Evolutionary conservation across 2,797 vertebrate species (phyloP).

Genomic region (Philypnodon macrostomus): DNA sequence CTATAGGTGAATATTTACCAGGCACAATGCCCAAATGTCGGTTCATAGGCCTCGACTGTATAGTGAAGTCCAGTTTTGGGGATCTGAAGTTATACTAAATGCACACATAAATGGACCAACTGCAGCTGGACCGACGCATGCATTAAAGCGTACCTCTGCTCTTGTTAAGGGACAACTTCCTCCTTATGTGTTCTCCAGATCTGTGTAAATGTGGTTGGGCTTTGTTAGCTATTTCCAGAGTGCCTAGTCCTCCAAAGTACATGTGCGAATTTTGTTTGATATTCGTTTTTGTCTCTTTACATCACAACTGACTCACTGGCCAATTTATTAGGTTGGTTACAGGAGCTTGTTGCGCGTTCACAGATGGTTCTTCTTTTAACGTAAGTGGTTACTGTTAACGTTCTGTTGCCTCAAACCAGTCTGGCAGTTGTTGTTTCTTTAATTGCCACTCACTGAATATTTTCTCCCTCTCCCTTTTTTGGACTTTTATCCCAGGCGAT

Average conservation of each 20-base stretch:
- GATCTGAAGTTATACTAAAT: slow-evolving; percentile 24
- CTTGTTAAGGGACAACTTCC: slow-evolving; percentile 54
- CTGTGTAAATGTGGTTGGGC: slow-evolving; percentile 49
- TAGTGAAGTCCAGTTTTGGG: slow-evolving; percentile 32
- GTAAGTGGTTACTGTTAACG: too few relatives aligned
- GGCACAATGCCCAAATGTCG: slow-evolving; percentile 39
- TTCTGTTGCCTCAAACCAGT: too few relatives aligned
- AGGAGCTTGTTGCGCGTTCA: too few relatives aligned
- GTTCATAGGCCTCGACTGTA: slow-evolving; percentile 50
- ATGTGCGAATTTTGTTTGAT: too few relatives aligned
- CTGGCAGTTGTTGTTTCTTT: too few relatives aligned
- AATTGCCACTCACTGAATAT: too few relatives aligned
- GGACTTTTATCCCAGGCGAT: too few relatives aligned
- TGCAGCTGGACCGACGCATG: slow-evolving; percentile 56
- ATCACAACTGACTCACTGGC: too few relatives aligned
- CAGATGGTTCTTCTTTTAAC: too few relatives aligned
- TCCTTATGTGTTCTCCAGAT: slow-evolving; percentile 55
- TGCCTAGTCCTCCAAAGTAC: not conserved
- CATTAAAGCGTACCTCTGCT: slow-evolving; percentile 38
- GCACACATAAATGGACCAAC: slow-evolving; percentile 35
- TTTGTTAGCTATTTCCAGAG: slow-evolving; percentile 23
- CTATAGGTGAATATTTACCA: slow-evolving; percentile 46
- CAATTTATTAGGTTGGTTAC: too few relatives aligned
- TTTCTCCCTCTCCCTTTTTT: too few relatives aligned
- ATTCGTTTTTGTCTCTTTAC: too few relatives aligned